Conservation (phyloP, 1,140 invertebrate species). For the Dreissena rostriformis region DNA sequence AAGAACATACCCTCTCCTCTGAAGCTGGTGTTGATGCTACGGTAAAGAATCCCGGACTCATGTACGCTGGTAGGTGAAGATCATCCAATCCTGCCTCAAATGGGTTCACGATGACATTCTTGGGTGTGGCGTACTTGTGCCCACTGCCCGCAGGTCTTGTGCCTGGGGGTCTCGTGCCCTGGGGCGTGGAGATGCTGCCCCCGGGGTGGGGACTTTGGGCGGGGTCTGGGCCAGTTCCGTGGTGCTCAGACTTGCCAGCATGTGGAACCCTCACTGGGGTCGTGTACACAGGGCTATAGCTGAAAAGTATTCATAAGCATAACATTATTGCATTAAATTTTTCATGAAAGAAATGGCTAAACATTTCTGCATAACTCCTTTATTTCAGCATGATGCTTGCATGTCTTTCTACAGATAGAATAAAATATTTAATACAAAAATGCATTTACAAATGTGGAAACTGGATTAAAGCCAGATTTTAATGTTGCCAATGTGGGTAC, state of each 20-base stretch:
- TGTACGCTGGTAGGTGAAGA: constrained; percentile 70
- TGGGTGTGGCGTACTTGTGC: constrained; percentile 39
- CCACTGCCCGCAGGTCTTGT: constrained; percentile 3
- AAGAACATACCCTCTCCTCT: constrained; percentile 61
- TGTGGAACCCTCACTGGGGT: constrained; percentile 22
- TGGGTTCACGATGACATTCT: constrained; percentile 64
- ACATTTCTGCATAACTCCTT: too few relatives aligned
- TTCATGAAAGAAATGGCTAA: too few relatives aligned
- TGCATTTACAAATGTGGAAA: too few relatives aligned
- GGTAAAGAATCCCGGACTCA: constrained; percentile 73
- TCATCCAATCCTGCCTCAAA: constrained; percentile 70
- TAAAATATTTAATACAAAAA: too few relatives aligned
- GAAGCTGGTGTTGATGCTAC: constrained; percentile 66
- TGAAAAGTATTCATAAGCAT: not conserved
- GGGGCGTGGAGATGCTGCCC: constrained; percentile 43
- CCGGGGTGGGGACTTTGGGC: constrained; percentile 29
- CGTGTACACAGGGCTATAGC: constrained; percentile 36
- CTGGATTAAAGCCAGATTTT: too few relatives aligned
- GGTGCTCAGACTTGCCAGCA: constrained; percentile 9
- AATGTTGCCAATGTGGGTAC: too few relatives aligned
- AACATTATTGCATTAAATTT: too few relatives aligned
- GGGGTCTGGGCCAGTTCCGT: not conserved
- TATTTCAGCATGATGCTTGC: too few relatives aligned
- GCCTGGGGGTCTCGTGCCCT: constrained; percentile 44
- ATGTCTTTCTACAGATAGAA: too few relatives aligned